These are phyloP conservation scores for Paguma larvata DNA, from an alignment of 2,797 vertebrate genomes.

Conservation along the genomic window DNA sequence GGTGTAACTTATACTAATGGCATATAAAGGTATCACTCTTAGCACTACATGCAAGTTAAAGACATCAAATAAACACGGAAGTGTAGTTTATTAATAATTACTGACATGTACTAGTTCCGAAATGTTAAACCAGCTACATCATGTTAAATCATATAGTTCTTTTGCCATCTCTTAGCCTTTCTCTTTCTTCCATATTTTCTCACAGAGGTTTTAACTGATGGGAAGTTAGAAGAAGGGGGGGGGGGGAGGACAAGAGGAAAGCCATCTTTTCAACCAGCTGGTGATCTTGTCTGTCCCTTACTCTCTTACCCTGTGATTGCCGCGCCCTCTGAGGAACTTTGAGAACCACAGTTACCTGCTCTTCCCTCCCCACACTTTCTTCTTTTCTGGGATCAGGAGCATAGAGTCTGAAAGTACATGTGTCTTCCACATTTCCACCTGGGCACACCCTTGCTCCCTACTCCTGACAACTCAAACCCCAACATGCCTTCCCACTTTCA, in stretches of 20 bases:
- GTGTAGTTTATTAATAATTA: slow-evolving; percentile 5
- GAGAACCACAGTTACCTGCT: background rate
- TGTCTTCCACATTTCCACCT: background rate
- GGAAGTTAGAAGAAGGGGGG: background rate
- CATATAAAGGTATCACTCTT: background rate
- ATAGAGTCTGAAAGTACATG: background rate
- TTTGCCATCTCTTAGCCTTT: background rate
- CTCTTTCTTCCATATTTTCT: slow-evolving; percentile 32
- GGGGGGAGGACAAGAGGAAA: background rate
- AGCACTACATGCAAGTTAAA: background rate
- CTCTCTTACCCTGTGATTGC: background rate
- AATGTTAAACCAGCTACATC: background rate
- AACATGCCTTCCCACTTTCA: background rate
- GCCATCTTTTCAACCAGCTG: background rate
- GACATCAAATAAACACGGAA: background rate
- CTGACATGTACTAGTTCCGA: background rate
- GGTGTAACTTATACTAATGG: background rate
- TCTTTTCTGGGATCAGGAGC: background rate
- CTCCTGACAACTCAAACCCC: background rate
- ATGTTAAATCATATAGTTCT: background rate
- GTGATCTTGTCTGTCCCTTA: background rate
- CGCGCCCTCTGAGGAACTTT: background rate
- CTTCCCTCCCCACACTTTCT: background rate
- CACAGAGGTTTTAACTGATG: background rate
- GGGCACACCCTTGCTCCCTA: background rate